These are phyloP conservation scores for Miichthys miiuy DNA, from an alignment of 2,797 vertebrate species.

Conservation along the genomic window DNA sequence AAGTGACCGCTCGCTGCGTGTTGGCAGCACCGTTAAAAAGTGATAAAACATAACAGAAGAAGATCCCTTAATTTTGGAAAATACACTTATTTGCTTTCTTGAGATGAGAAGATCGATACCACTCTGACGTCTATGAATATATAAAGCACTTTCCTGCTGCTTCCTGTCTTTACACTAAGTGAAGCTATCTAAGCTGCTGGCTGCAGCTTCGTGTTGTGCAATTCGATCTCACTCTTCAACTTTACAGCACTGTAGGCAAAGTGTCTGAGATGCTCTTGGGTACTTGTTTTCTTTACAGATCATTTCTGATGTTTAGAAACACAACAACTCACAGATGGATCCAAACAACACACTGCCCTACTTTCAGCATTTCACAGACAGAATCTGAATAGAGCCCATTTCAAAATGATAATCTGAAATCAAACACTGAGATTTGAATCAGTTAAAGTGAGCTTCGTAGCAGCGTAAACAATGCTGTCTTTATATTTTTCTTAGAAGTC, in stretches of 20 bases:
- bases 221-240: background rate
- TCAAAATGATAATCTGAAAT: background rate
- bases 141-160: background rate
- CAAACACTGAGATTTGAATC: background rate
- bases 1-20: background rate
- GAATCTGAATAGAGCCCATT: background rate
- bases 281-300: background rate
- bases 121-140: background rate
- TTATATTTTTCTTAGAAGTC: background rate
- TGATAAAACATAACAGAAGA: background rate
- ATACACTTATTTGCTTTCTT: background rate
- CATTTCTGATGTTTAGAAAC: background rate
- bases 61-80: background rate
- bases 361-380: background rate
- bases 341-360: background rate
- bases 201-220: background rate
- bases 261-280: background rate
- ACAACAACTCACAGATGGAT: background rate
- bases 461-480: background rate
- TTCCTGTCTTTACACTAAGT: background rate
- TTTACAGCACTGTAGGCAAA: background rate
- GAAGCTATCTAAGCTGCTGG: background rate
- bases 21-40: background rate
- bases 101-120: background rate
- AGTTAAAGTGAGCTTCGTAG: background rate